Percentiles rank a stretch among this genome's conserved stretches.
These are phyloP conservation scores for Nanorana parkeri DNA, from an alignment of 2,113 vertebrate genomes.

Conservation along the genomic window DNA sequence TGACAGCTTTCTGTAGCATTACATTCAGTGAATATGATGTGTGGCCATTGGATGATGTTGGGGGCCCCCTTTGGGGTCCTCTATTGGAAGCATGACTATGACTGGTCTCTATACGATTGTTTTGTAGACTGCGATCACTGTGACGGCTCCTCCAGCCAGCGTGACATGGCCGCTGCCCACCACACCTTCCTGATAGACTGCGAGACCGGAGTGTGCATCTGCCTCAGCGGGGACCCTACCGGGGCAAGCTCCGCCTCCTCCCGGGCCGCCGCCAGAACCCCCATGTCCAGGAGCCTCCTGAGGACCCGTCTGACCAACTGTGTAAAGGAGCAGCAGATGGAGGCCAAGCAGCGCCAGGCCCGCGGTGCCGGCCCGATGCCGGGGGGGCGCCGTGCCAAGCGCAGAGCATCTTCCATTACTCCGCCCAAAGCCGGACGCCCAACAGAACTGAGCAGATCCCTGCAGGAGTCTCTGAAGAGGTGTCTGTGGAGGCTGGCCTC, in stretches of 20 bases:
- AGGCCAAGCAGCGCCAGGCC: background rate
- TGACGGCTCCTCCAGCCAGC: conserved; percentile 8
- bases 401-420: too few relatives aligned
- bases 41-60: too few relatives aligned
- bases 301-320: background rate
- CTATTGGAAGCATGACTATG: too few relatives aligned
- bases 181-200: conserved; percentile 38
- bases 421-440: background rate
- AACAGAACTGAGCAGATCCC: background rate
- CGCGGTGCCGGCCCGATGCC: background rate
- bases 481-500: background rate
- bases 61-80: too few relatives aligned
- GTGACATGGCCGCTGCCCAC: conserved; percentile 22
- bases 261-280: background rate
- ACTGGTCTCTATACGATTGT: too few relatives aligned
- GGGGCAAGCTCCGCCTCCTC: background rate
- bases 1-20: too few relatives aligned
- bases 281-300: background rate
- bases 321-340: background rate
- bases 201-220: conserved; percentile 3
- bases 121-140: too few relatives aligned
- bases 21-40: too few relatives aligned
- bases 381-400: background rate
- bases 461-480: background rate
- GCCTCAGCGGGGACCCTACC: conserved; percentile 11